These are phyloP conservation scores for Thecophora atra DNA, from an alignment of 2,888 invertebrate species.

Conservation along the genomic window DNA sequence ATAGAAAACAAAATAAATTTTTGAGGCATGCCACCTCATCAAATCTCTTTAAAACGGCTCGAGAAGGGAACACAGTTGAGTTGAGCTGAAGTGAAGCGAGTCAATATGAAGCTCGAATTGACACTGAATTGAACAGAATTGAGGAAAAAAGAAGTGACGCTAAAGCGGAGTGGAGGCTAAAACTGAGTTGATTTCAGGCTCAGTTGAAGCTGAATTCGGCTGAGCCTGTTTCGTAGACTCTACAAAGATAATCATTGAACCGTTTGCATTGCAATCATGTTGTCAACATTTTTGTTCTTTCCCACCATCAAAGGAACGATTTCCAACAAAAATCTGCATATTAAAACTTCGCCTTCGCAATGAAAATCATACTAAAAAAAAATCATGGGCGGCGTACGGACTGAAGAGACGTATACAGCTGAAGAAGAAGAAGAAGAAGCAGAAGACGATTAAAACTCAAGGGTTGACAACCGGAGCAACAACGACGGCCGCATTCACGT, in stretches of 20 bases:
- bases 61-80: too few species aligned
- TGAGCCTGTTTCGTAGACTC: not conserved
- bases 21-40: too few species aligned
- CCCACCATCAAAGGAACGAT: not conserved
- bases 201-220: not conserved
- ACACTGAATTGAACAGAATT: too few species aligned
- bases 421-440: constrained; percentile 1
- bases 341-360: constrained; percentile 48
- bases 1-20: not conserved
- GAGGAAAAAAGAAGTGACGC: too few species aligned
- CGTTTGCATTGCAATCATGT: constrained; percentile 53
- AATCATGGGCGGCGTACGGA: not conserved
- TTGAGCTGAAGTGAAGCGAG: not conserved
- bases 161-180: too few species aligned
- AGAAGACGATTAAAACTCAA: not conserved
- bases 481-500: constrained; percentile 32
- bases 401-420: not conserved
- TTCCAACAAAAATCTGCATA: constrained; percentile 56
- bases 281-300: constrained; percentile 32
- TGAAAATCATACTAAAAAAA: constrained; percentile 34
- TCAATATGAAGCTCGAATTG: too few species aligned
- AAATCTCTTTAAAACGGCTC: too few species aligned
- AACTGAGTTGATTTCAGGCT: constrained; percentile 6
- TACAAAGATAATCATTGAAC: constrained; percentile 60
- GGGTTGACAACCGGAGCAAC: constrained; percentile 34